A percentile compares a stretch with the other conserved stretches of the same genome.
These are phyloP conservation scores for Phragmatobia fuliginosa DNA, from an alignment of 2,888 invertebrate species.

Conservation along the genomic window DNA sequence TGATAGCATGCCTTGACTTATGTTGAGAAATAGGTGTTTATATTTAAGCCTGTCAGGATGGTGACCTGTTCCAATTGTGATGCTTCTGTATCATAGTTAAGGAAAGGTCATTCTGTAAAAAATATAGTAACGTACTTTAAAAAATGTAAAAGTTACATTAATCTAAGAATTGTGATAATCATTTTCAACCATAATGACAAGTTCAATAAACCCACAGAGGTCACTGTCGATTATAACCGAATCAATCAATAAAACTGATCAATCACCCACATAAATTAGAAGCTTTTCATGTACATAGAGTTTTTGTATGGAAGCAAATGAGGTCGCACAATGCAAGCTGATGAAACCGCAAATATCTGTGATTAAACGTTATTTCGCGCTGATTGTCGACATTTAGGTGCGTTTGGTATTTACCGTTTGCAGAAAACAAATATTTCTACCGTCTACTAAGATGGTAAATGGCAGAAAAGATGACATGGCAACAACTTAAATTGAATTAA, in stretches of 20 bases:
- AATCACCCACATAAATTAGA: constrained; percentile 12
- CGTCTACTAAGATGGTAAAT: neutral
- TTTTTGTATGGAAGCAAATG: constrained; percentile 14
- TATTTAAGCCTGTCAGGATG: no score
- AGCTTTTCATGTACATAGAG: neutral
- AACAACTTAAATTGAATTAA: neutral
- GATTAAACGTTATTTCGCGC: neutral
- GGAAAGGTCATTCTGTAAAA: neutral
- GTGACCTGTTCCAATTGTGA: no score
- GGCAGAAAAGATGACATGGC: neutral
- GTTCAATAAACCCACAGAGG: neutral
- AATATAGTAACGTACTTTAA: neutral
- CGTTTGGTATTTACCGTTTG: neutral
- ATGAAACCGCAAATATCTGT: constrained; percentile 9
- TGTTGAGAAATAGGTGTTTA: no score
- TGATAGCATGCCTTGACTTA: neutral
- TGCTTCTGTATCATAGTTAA: no score
- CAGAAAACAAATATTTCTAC: neutral
- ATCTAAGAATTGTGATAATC: neutral
- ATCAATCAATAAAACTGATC: constrained; percentile 11
- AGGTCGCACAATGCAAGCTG: constrained; percentile 4
- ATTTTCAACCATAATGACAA: neutral
- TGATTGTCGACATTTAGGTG: neutral
- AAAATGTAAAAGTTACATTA: neutral
- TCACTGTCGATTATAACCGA: constrained; percentile 2